Evolutionary conservation across 2,113 vertebrate genomes (phyloP), one percentile per base, ranked within the genome.

Genomic region (Caranx melampygus): DNA sequence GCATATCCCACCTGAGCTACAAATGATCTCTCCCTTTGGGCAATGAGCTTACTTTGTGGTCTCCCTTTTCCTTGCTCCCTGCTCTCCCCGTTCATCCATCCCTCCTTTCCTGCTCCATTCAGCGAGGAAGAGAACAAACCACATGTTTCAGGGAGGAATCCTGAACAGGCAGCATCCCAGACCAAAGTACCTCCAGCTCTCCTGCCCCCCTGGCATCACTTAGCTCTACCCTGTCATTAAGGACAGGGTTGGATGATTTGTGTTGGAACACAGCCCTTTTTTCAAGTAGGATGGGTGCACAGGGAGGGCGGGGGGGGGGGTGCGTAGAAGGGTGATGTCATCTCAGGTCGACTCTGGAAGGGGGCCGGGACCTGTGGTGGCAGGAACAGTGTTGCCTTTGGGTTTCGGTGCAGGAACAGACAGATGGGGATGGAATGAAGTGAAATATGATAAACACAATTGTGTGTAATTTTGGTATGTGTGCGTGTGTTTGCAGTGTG

Each of bases 221-320:
- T 87, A 93, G 92, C 83, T 87, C 84, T 88, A 88, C 91, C 89
- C 93, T 93, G 94, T 94, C 93, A 95, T 95, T 95, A 93, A 79
- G 85, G 49, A 88, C 78, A 63, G 86, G 84, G 79, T 69, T 82
- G 83, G 85, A 88, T 72, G 92, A 88, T 91, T 92, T 91, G 87
- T 91, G 88, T 93, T 94, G 93, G 93, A 94, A 86, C 81, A 13
- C 61, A 31, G 85, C 71, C 87, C 85, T 91, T 92, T 93, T 88
- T 93, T 91, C 75, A 79, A 85, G 85, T 72, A 78, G 80, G 83
- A 72, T 75, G 90, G 74, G 57, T 82, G 89, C 42, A 42, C 65
- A 59, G 26, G 52, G 26, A 26, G 61, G 61, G 62, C 12, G 61
- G 68, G 69, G 67, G 21, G 16, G 31, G n/a, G 35, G 42, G 37